Conservation (phyloP, 1,140 invertebrate species). For the Drosophila insularis region DNA sequence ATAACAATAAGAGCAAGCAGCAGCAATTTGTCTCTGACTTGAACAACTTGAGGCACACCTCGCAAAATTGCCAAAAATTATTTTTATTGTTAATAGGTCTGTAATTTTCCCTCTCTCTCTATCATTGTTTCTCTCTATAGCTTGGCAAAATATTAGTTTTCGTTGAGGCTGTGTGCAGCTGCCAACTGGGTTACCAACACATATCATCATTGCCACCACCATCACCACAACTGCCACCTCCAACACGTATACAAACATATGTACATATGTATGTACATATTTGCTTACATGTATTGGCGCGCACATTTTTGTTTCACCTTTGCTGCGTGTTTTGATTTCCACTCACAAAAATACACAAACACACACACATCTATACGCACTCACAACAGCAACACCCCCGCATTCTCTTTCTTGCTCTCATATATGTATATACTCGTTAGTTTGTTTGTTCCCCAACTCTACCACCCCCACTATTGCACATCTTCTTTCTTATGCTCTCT, state of each 20-base stretch:
- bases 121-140: not conserved
- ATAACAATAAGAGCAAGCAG: not conserved
- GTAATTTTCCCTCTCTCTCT: not conserved
- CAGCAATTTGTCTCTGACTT: not conserved
- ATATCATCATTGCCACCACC: constrained; percentile 37
- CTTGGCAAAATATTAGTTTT: constrained; percentile 36
- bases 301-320: constrained; percentile 78
- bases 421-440: constrained; percentile 27
- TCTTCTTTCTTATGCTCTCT: constrained; percentile 25
- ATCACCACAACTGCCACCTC: constrained; percentile 32
- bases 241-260: constrained; percentile 36
- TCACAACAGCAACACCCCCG: constrained; percentile 54
- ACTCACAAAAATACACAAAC: constrained; percentile 18
- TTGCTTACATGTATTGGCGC: constrained; percentile 60
- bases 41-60: constrained; percentile 40
- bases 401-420: constrained; percentile 45
- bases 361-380: constrained; percentile 8
- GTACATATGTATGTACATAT: constrained; percentile 22
- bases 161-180: constrained; percentile 51
- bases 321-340: constrained; percentile 72
- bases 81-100: constrained; percentile 14
- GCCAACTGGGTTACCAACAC: constrained; percentile 46
- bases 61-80: constrained; percentile 40
- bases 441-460: constrained; percentile 20
- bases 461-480: not conserved